These are phyloP conservation scores for Andricus grossulariae DNA, from an alignment of 1,140 invertebrate genomes.

Conservation along the genomic window DNA sequence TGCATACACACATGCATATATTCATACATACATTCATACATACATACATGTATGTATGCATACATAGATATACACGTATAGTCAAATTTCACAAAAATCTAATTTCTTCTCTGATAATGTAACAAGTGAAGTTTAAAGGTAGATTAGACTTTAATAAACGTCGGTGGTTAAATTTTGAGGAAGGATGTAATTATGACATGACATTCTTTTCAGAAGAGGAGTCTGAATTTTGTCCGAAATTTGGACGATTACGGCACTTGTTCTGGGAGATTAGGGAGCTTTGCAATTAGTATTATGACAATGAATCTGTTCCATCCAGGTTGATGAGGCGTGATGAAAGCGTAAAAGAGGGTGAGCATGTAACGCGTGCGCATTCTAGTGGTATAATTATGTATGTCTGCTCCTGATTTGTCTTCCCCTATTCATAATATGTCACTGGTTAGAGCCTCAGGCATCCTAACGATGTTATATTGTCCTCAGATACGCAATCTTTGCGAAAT, in stretches of 20 bases:
- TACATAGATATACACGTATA: no score
- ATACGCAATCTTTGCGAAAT: conserved; percentile 8
- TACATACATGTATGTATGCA: no score
- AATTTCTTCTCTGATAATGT: no score
- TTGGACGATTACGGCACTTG: background rate
- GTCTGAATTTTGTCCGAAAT: background rate
- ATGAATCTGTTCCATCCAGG: conserved; percentile 21
- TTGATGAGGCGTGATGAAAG: conserved; percentile 34
- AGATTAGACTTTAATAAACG: no score
- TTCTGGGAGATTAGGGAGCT: background rate
- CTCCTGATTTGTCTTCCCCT: conserved; percentile 33
- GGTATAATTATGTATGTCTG: conserved; percentile 40
- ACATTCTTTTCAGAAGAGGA: background rate
- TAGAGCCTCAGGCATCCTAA: conserved; percentile 16
- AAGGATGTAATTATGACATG: background rate
- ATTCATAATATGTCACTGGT: conserved; percentile 11
- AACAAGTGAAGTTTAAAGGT: no score
- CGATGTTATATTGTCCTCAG: conserved; percentile 17
- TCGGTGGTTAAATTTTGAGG: background rate
- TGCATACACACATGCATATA: no score
- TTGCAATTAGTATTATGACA: conserved; percentile 28
- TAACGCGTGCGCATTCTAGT: conserved; percentile 41
- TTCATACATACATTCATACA: no score
- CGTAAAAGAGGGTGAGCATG: conserved; percentile 42
- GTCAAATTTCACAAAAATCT: no score